Evolutionary conservation across 2,797 vertebrate genomes (phyloP).

Genomic region (Bovichtus variegatus): DNA sequence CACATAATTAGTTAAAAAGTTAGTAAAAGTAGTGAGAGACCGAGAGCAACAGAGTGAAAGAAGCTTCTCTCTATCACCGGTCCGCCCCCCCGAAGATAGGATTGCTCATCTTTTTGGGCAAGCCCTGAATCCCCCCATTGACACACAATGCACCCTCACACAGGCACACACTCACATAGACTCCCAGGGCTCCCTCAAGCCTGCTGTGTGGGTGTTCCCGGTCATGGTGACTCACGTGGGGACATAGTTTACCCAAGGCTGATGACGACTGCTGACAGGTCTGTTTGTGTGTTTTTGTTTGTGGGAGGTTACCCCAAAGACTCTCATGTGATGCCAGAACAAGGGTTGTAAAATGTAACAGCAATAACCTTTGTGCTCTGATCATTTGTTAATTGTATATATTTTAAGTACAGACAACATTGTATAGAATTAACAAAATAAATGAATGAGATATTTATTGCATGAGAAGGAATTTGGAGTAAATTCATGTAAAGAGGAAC

Average conservation of each 20-base stretch:
- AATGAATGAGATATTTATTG: neutral
- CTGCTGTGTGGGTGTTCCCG: constrained; percentile 67
- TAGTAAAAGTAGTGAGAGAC: neutral
- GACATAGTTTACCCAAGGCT: constrained; percentile 51
- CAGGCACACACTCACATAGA: constrained; percentile 35
- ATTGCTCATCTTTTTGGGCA: constrained; percentile 70
- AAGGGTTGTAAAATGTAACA: neutral
- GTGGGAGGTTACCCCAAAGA: constrained; percentile 39
- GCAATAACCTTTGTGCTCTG: neutral
- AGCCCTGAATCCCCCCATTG: constrained; percentile 42
- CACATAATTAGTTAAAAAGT: neutral
- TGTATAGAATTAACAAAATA: neutral
- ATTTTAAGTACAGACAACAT: neutral
- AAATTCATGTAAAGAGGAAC: neutral
- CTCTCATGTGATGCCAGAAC: constrained; percentile 19
- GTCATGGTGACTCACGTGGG: constrained; percentile 69
- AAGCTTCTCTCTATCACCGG: constrained; percentile 15
- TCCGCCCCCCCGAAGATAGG: constrained; percentile 25
- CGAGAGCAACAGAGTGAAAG: constrained; percentile 29
- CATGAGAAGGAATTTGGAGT: neutral
- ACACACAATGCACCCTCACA: constrained; percentile 44
- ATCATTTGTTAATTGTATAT: neutral
- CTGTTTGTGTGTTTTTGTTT: constrained; percentile 29
- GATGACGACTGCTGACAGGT: constrained; percentile 59
- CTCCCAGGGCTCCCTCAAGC: constrained; percentile 48